phyloP scores from a whole-genome alignment of 2,113 vertebrate genomes.

The Oxyura jamaicensis region DNA sequence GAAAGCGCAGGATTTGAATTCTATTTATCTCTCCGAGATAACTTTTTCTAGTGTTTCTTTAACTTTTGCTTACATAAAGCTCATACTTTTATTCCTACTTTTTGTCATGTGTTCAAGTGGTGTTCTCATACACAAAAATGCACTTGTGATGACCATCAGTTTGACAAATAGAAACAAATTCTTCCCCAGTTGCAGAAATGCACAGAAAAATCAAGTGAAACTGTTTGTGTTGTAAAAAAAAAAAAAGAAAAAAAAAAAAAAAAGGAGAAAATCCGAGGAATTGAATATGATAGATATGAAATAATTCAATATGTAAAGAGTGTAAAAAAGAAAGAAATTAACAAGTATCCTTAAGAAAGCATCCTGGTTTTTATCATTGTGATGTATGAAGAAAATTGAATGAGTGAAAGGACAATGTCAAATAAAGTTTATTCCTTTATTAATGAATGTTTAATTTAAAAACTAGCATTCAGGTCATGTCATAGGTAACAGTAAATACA shows the following conservation, averaged over 20 bases:
- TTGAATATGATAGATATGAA: background rate
- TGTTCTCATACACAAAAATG: background rate
- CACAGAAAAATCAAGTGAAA: background rate
- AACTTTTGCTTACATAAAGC: background rate
- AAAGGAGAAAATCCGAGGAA: background rate
- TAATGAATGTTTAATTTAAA: slow-evolving; percentile 79
- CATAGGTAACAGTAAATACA: slow-evolving; percentile 77
- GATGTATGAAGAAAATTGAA: slow-evolving; percentile 15
- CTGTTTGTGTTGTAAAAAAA: background rate
- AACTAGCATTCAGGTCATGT: slow-evolving; percentile 80
- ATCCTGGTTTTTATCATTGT: slow-evolving; percentile 29
- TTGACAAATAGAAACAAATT: background rate
- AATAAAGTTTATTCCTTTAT: slow-evolving; percentile 62
- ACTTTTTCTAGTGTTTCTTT: background rate
- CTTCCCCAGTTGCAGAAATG: background rate
- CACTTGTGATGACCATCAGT: too few species aligned
- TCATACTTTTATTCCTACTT: background rate
- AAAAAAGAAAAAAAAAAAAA: too few species aligned
- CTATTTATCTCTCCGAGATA: background rate
- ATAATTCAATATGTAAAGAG: background rate
- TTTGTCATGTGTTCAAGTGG: background rate
- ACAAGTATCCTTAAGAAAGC: background rate
- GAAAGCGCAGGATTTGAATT: background rate
- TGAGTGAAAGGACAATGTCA: slow-evolving; percentile 48
- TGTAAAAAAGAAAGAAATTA: slow-evolving; percentile 1